Evolutionary conservation across 2,797 vertebrate species (phyloP).

Genomic region (Danio albolineatus): DNA sequence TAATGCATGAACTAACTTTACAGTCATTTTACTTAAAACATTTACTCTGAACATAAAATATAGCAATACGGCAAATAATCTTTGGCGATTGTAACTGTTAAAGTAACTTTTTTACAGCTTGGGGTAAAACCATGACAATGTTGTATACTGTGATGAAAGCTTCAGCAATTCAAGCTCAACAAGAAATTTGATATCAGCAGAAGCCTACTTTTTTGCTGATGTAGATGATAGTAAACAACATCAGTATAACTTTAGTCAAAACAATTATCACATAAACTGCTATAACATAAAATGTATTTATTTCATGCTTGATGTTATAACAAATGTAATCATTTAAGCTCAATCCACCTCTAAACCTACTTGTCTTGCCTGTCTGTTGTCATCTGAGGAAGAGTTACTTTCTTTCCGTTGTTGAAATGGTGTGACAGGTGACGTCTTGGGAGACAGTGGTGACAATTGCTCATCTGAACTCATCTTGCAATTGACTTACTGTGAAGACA

Average conservation of each 20-base stretch:
- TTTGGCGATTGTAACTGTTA: too few relatives aligned
- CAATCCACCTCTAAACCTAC: background rate
- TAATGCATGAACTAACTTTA: too few relatives aligned
- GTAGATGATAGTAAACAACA: background rate
- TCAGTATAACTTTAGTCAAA: background rate
- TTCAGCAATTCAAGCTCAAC: too few relatives aligned
- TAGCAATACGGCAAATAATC: too few relatives aligned
- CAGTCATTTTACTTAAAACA: too few relatives aligned
- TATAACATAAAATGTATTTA: background rate
- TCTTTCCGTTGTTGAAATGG: conserved; percentile 39
- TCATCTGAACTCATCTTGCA: conserved; percentile 51
- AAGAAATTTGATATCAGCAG: too few relatives aligned
- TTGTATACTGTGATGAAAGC: too few relatives aligned
- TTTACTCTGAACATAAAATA: too few relatives aligned
- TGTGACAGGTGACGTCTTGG: conserved; percentile 19
- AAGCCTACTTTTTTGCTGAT: background rate
- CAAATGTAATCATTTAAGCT: background rate
- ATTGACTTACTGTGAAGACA: conserved; percentile 5
- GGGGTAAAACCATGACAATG: too few relatives aligned
- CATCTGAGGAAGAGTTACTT: conserved; percentile 41
- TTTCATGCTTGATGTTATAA: background rate
- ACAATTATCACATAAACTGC: background rate
- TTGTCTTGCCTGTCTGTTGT: conserved; percentile 42
- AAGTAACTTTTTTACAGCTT: too few relatives aligned
- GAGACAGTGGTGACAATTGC: background rate